Conservation (phyloP, 2,797 vertebrate species). For the Cyprinella venusta region DNA sequence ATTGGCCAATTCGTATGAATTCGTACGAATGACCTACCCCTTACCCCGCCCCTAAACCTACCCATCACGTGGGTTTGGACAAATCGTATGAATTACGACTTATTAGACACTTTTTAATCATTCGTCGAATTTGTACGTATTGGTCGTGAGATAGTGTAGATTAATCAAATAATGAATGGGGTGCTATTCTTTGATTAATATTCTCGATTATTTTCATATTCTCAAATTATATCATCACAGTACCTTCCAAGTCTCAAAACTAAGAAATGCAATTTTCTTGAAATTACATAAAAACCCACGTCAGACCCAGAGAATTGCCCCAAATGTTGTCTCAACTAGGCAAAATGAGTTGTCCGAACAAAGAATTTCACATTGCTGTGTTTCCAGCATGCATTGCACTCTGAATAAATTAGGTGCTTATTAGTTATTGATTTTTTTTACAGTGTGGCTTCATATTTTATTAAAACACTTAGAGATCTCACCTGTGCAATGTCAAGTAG, state of each 20-base stretch:
- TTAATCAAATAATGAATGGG: neutral
- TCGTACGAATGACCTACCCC: no score
- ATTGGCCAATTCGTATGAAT: no score
- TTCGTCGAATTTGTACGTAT: no score
- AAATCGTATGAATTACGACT: no score
- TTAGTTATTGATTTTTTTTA: neutral
- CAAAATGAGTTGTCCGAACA: neutral
- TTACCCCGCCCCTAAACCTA: no score
- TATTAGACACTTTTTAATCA: no score
- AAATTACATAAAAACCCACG: neutral
- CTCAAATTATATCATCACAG: neutral
- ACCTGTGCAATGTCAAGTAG: slow-evolving; percentile 94
- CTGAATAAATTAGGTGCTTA: no score
- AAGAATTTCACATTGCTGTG: neutral
- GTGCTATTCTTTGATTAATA: slow-evolving; percentile 9
- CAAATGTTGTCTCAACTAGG: neutral
- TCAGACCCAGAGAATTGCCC: neutral
- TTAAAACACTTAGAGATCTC: slow-evolving; percentile 49
- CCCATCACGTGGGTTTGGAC: no score
- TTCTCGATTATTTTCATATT: neutral
- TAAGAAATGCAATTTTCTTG: neutral
- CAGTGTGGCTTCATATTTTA: neutral
- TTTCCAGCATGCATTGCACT: neutral
- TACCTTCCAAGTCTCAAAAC: neutral
- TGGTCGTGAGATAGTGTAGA: no score